Evolutionary conservation across 2,888 invertebrate species (phyloP), one percentile per base, ranked within the genome.

Genomic region (Pecten maximus): DNA sequence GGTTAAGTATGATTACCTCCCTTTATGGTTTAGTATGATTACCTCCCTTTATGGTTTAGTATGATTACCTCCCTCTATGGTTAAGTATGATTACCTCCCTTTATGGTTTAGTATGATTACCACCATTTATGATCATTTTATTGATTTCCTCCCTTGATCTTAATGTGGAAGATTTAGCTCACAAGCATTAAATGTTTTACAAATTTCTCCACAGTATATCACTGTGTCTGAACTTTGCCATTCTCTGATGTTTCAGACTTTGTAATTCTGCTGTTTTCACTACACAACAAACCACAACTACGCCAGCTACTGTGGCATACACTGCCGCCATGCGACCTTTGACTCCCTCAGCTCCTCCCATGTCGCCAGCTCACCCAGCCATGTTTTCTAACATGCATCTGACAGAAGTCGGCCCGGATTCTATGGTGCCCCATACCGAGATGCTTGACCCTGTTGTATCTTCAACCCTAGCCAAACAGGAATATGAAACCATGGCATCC

Each of bases 211-310:
- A 6, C 44, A 10, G 2, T 19, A 2, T 54, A 19, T 54, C 19
- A 19, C 50, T 54, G 12, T 28, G 12, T 4, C 35, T 74, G 10
- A 35, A 10, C 35, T 8, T 54, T n/a, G 19, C 2, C n/a, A 54
- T 54, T 74, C 23, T 74, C 12, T 74, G 28, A 74, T 74, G 28
- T 74, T 74, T 35, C 74, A 74, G 74, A 35, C 74, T 74, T 74
- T 12, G 8, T 74, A 74, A 74, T 35, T 74, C 74, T 74, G 28
- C 74, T 35, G 74, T 74, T 1, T 74, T 74, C 23, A 74, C 74
- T 74, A 74, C 74, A 28, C 74, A 74, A 74, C 89, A 89, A 35
- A 89, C 89, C 54, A 89, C 39, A 54, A 50, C 89, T 89, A 89
- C 60, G 48, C 90, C 87, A 87, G 87, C 74, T 12, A 86, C 88